Evolutionary conservation across 2,113 vertebrate species (phyloP).

Genomic region (Cnemophilus loriae): DNA sequence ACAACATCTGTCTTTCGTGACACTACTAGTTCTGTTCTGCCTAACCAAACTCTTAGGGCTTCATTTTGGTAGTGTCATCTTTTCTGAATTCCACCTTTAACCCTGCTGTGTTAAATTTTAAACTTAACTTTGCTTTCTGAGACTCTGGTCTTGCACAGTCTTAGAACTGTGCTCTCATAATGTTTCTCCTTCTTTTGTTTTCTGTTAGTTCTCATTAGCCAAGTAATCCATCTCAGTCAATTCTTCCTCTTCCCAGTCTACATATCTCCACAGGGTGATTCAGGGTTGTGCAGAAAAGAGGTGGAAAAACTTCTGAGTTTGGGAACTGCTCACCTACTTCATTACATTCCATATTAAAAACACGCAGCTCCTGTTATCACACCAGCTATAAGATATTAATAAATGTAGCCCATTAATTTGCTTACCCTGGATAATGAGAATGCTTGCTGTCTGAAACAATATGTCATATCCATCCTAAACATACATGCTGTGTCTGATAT

Average conservation of each 20-base stretch:
- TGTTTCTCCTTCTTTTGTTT: not conserved
- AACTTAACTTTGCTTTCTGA: not conserved
- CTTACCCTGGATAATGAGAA: not conserved
- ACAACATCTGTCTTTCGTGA: not conserved
- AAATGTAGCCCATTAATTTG: not conserved
- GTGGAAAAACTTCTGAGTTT: not conserved
- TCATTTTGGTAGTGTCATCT: not conserved
- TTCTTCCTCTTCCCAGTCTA: not conserved
- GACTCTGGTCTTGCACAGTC: not conserved
- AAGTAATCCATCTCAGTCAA: not conserved
- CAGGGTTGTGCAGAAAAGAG: not conserved
- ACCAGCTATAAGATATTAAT: not conserved
- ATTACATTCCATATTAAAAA: not conserved
- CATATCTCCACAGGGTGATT: not conserved
- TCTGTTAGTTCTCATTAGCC: not conserved
- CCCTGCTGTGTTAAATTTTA: not conserved
- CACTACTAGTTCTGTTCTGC: not conserved
- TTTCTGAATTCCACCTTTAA: not conserved
- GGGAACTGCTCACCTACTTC: not conserved
- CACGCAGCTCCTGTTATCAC: not conserved
- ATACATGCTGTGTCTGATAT: rapidly evolving
- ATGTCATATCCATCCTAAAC: not conserved
- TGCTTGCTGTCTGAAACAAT: not conserved
- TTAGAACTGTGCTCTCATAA: not conserved
- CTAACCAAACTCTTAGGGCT: not conserved